These are phyloP conservation scores for Pipa parva DNA, from an alignment of 2,113 vertebrate genomes.

Conservation along the genomic window DNA sequence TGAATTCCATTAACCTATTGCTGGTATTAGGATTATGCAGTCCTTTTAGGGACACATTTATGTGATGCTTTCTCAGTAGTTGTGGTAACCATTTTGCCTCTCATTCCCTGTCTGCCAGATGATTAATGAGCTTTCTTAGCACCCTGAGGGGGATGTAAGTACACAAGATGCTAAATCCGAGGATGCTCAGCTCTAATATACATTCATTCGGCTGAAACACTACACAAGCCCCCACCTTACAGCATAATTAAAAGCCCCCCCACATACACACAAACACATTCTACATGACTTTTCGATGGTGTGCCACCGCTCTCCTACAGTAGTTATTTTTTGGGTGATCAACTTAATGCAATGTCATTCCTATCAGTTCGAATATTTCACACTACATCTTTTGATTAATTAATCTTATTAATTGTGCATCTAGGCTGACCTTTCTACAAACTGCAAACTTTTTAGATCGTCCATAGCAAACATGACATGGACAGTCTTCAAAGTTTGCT, in stretches of 20 bases:
- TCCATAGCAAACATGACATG: too few species aligned
- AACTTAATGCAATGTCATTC: too few species aligned
- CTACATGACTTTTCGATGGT: neutral
- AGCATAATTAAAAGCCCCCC: neutral
- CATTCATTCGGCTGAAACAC: neutral
- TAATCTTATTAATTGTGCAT: too few species aligned
- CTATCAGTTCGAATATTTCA: too few species aligned
- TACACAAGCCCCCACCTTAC: neutral
- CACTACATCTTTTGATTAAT: too few species aligned
- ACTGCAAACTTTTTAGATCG: too few species aligned
- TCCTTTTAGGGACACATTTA: neutral
- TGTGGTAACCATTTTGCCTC: neutral
- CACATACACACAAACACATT: too few species aligned
- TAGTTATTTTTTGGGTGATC: neutral
- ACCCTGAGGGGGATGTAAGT: slow-evolving; percentile 15
- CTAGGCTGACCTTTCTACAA: too few species aligned
- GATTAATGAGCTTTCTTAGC: slow-evolving; percentile 9
- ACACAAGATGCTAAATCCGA: slow-evolving; percentile 22
- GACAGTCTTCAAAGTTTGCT: too few species aligned
- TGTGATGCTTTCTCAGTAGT: neutral
- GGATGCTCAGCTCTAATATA: neutral
- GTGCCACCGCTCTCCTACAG: neutral
- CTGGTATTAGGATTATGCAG: neutral
- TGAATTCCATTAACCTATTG: slow-evolving; percentile 1
- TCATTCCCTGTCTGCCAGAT: neutral